phyloP scores from a whole-genome alignment of 2,888 invertebrate genomes.

The Tipula unca region DNA sequence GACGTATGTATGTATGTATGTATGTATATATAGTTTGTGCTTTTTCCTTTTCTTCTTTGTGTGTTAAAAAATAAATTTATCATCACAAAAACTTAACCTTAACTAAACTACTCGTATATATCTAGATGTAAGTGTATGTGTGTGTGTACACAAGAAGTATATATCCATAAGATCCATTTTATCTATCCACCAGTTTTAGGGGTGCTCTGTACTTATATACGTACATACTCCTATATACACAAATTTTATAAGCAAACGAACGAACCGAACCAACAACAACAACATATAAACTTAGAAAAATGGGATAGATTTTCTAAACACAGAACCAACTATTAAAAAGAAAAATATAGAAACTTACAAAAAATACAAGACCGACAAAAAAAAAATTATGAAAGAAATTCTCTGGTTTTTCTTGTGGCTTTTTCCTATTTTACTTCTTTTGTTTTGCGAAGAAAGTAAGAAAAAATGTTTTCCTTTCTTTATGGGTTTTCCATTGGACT shows the following conservation, averaged over 20 bases:
- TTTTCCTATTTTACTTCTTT: not conserved
- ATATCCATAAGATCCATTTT: not conserved
- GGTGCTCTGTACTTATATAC: too few relatives aligned
- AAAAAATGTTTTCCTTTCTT: not conserved
- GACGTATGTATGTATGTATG: not conserved
- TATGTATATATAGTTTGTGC: not conserved
- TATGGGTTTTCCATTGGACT: not conserved
- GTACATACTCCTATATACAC: too few relatives aligned
- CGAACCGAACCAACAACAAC: not conserved
- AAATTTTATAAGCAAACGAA: not conserved
- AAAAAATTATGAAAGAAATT: not conserved
- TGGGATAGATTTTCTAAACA: constrained; percentile 14
- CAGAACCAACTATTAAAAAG: constrained; percentile 8
- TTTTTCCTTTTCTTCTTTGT: not conserved
- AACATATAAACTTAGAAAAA: not conserved
- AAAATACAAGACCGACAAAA: not conserved
- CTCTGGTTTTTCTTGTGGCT: not conserved
- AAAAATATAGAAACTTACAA: constrained; percentile 2
- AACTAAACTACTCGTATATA: not conserved
- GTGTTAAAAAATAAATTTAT: constrained; percentile 8
- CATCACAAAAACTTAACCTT: not conserved
- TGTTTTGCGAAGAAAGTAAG: not conserved
- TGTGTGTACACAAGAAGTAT: not conserved
- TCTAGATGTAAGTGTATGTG: not conserved
- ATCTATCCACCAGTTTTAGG: not conserved